phyloP scores from a whole-genome alignment of 2,113 vertebrate genomes.

The Trogon surrucura region DNA sequence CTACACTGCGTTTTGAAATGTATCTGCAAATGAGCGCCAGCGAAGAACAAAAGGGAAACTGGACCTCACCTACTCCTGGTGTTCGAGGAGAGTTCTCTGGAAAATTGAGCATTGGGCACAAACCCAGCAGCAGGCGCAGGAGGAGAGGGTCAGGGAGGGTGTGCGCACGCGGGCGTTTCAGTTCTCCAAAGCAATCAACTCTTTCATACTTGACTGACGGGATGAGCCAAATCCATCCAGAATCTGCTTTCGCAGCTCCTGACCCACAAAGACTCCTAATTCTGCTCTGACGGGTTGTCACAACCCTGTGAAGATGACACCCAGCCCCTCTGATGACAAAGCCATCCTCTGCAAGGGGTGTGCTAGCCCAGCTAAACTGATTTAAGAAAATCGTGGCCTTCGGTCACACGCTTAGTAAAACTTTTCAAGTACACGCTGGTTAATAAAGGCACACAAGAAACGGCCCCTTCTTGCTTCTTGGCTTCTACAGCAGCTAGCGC shows the following conservation, averaged over 20 bases:
- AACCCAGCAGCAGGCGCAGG: neutral
- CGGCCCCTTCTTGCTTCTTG: neutral
- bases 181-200: neutral
- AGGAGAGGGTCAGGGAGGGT: neutral
- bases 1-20: neutral
- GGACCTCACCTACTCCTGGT: neutral
- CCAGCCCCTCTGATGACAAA: neutral
- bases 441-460: neutral
- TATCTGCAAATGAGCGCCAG: neutral
- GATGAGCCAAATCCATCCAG: neutral
- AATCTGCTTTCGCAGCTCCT: neutral
- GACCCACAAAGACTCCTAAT: neutral
- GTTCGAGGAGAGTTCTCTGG: neutral
- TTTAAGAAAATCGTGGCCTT: neutral
- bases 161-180: neutral
- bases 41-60: neutral
- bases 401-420: rapidly evolving
- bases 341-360: neutral
- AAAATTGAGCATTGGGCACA: rapidly evolving
- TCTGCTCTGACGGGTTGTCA: neutral
- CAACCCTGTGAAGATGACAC: neutral
- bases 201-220: neutral
- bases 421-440: neutral
- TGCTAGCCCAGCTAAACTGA: neutral
- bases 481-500: neutral